Percentiles rank a stretch among this genome's conserved stretches.
Evolutionary conservation across 1,140 invertebrate species (phyloP).

Genomic region (Pseudomyrmex pallidus): DNA sequence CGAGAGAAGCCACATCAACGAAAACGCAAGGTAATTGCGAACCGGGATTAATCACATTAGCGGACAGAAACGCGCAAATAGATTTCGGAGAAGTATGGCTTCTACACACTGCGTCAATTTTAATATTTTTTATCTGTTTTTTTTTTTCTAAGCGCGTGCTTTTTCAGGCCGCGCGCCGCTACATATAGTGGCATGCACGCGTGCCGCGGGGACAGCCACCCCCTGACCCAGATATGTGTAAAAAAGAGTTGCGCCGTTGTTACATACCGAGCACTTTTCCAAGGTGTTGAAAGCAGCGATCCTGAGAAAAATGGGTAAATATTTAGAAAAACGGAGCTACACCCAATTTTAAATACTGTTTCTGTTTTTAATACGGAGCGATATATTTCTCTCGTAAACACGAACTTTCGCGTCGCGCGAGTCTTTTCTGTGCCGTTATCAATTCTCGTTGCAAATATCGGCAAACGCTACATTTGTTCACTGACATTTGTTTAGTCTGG

Average conservation of each 20-base stretch:
- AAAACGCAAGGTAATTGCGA: neutral
- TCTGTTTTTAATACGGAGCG: neutral
- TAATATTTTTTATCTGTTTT: too few relatives aligned
- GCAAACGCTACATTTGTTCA: conserved; percentile 12
- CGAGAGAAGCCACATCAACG: too few relatives aligned
- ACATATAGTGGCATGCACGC: too few relatives aligned
- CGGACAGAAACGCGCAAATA: neutral
- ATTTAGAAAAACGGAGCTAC: too few relatives aligned
- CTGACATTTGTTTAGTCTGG: conserved; percentile 38
- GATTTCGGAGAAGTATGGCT: neutral
- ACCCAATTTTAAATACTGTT: neutral
- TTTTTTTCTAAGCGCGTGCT: too few relatives aligned
- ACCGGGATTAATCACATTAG: conserved; percentile 39
- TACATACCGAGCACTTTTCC: neutral
- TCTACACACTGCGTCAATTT: too few relatives aligned
- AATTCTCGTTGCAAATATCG: conserved; percentile 7
- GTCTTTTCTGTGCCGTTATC: neutral
- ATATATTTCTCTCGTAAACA: neutral
- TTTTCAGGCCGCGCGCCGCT: too few relatives aligned
- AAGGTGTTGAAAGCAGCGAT: neutral
- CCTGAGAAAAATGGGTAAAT: neutral
- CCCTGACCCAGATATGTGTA: too few relatives aligned
- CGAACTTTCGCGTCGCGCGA: neutral
- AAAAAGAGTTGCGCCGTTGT: too few relatives aligned
- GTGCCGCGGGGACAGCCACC: too few relatives aligned